Evolutionary conservation across 2,888 invertebrate species (phyloP).

Genomic region (Mesopsocus fuscifrons): DNA sequence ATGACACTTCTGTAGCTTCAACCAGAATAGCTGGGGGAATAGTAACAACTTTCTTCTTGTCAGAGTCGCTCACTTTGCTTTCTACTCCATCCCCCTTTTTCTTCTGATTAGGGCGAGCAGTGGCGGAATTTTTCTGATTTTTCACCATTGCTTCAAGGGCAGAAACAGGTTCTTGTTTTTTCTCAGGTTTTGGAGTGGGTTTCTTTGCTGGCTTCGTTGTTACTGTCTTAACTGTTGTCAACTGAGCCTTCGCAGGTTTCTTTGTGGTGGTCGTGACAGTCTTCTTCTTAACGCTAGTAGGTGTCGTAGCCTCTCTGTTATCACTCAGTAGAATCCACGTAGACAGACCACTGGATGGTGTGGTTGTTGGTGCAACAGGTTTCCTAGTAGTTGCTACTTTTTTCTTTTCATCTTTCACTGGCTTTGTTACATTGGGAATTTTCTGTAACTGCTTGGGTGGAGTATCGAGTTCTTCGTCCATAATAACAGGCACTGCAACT

Average conservation of each 20-base stretch:
- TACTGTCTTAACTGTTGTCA: neutral
- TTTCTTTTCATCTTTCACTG: conserved; percentile 16
- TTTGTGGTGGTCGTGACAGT: conserved; percentile 14
- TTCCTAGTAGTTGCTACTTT: conserved; percentile 19
- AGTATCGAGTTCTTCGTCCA: conserved; percentile 28
- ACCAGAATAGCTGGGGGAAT: conserved; percentile 11
- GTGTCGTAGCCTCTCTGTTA: conserved; percentile 21
- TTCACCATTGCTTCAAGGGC: conserved; percentile 7
- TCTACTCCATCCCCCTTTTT: conserved; percentile 1
- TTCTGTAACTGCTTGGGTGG: conserved; percentile 4
- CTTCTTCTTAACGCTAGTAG: conserved; percentile 18
- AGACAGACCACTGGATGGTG: conserved; percentile 41
- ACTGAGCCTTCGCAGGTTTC: conserved; percentile 14
- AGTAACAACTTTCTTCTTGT: conserved; percentile 1
- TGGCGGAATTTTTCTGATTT: conserved; percentile 3
- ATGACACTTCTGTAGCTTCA: conserved; percentile 10
- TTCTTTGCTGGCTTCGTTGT: conserved; percentile 15
- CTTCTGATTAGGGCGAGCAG: neutral
- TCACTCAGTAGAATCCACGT: conserved; percentile 55
- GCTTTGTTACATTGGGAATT: conserved; percentile 6
- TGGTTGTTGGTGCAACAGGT: conserved; percentile 28
- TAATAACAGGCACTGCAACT: conserved; percentile 41
- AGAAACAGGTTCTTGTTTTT: conserved; percentile 17
- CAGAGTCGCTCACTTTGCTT: neutral
- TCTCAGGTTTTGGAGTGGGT: conserved; percentile 1